These are phyloP conservation scores for Sebastes umbrosus DNA, from an alignment of 2,797 vertebrate species.

Conservation along the genomic window DNA sequence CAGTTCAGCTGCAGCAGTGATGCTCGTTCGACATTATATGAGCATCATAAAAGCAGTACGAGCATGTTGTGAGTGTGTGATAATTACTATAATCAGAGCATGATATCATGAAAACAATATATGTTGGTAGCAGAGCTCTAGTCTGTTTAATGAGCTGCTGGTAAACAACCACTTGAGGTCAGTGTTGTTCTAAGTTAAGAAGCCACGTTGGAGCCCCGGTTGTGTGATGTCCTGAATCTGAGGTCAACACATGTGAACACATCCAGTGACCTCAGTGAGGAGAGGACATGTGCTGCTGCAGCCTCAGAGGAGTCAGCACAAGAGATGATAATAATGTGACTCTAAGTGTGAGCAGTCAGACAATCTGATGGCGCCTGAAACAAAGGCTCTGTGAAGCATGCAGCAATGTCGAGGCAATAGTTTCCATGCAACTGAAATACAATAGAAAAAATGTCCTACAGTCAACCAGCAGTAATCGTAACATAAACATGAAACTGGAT, in stretches of 20 bases:
- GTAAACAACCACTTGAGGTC: slow-evolving; percentile 62
- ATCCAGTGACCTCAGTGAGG: slow-evolving; percentile 38
- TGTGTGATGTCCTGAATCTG: slow-evolving; percentile 43
- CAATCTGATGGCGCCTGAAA: neutral
- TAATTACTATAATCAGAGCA: neutral
- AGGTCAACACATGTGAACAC: slow-evolving; percentile 45
- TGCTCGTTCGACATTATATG: neutral
- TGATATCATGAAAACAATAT: neutral
- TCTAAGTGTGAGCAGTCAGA: neutral
- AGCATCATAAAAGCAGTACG: neutral
- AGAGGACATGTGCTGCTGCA: slow-evolving; percentile 1
- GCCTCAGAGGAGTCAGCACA: slow-evolving; percentile 4
- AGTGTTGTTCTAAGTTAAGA: slow-evolving; percentile 58
- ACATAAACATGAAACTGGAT: neutral
- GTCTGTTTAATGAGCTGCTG: neutral
- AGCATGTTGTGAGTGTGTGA: neutral
- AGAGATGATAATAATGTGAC: neutral
- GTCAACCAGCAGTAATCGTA: slow-evolving; percentile 3
- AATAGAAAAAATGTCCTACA: neutral
- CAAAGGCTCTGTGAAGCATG: slow-evolving; percentile 11
- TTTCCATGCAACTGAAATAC: slow-evolving; percentile 9
- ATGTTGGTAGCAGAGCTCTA: neutral
- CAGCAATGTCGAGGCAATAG: slow-evolving; percentile 5
- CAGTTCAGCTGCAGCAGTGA: neutral
- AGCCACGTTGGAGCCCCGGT: neutral